Evolutionary conservation across 1,140 invertebrate genomes (phyloP).

Genomic region (Pygmarrhopalites habei): DNA sequence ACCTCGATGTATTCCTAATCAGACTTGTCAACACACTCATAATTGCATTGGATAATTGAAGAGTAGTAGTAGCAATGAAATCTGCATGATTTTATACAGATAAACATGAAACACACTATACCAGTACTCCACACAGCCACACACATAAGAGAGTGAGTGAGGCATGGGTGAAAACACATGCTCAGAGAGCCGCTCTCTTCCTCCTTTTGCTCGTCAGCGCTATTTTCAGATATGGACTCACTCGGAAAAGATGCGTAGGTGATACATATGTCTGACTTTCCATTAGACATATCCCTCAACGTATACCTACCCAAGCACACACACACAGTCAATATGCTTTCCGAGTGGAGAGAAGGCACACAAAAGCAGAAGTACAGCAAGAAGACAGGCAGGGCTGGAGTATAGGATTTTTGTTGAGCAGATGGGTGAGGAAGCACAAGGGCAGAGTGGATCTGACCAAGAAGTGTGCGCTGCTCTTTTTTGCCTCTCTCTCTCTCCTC

Average conservation of each 20-base stretch:
- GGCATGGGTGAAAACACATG: slow-evolving; percentile 6
- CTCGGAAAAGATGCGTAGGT: slow-evolving; percentile 33
- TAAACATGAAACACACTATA: background rate
- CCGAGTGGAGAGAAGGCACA: background rate
- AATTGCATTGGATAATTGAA: slow-evolving; percentile 14
- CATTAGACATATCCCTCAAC: background rate
- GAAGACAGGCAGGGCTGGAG: background rate
- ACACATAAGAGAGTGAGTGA: background rate
- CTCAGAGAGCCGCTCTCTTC: background rate
- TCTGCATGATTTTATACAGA: background rate
- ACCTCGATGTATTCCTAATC: background rate
- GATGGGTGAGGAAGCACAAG: background rate
- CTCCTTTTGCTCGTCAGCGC: too few relatives aligned
- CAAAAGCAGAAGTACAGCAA: background rate
- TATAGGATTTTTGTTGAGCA: background rate
- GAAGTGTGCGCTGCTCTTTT: too few relatives aligned
- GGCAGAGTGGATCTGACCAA: too few relatives aligned
- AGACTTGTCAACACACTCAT: slow-evolving; percentile 5
- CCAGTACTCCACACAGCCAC: too few relatives aligned
- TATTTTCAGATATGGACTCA: slow-evolving; percentile 40
- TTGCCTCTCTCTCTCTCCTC: too few relatives aligned
- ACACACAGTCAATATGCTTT: too few relatives aligned
- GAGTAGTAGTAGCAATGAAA: background rate
- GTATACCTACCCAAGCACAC: background rate
- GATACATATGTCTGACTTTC: too few relatives aligned